Base-by-base conservation (phyloP, 1,140 invertebrate species). In the Hylaeus volcanicus region DNA sequence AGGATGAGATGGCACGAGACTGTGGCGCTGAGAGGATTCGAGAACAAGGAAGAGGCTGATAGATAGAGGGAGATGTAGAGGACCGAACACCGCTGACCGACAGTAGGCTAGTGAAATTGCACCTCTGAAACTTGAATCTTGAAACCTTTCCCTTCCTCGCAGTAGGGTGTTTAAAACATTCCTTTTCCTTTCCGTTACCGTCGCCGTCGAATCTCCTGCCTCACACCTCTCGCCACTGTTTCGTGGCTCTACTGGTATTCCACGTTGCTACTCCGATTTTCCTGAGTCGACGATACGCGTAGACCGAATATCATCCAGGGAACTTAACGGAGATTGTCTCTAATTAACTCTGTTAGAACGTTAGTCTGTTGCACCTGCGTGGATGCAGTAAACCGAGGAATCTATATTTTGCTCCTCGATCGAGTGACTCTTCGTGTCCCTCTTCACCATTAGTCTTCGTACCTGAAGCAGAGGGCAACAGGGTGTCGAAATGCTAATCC, bases 101-200 rank as follows among this genome's bases (percentile, higher is more conserved):
- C 83, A 73, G 78, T 81, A 83, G 85, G 73, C 86, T 85, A 86
- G 83, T 74, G 60, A 86, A 89, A 89, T 86, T 86, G 80, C 86
- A 82, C 80, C 83, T 71, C 81, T 78, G 75, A 89, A 87, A 79
- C 37, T 70, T 73, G 71, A 73, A 69, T 79, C 81, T 75, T 53
- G 72, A 72, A 64, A 82, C 61, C 74, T 75, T 45, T 83, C 74
- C 53, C 41, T 9, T 65, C 43, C 3, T n/a, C 53, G 43, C 55
- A 14, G 14, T 11, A 9, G 26, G 6, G 0, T 43, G 9, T 9
- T 43, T 37, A 48, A 71, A 76, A 85, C 74, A 70, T 78, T 79
- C 56, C 60, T 81, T 61, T 64, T 55, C 53, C 55, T 74, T 51
- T 45, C 26, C 12, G 37, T 15, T 48, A 14, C 2, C 9, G 55